Evolutionary conservation across 2,888 invertebrate genomes (phyloP).

Genomic region (Andrena praecox): DNA sequence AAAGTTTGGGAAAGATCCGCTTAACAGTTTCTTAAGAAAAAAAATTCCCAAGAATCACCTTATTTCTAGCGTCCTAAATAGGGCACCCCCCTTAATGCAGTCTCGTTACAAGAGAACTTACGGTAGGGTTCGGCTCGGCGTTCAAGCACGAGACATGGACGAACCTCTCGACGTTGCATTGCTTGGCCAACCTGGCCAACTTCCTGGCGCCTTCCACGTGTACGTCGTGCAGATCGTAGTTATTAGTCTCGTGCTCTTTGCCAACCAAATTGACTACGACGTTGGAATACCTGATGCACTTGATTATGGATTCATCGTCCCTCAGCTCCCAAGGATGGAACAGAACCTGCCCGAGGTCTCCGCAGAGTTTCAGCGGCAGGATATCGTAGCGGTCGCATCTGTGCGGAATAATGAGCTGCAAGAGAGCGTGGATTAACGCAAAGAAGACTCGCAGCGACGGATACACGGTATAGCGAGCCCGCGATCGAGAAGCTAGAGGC

Average conservation of each 20-base stretch:
- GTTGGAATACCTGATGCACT: slow-evolving; percentile 96
- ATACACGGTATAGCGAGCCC: background rate
- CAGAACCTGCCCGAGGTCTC: slow-evolving; percentile 98
- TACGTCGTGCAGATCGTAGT: slow-evolving; percentile 94
- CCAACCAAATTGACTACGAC: slow-evolving; percentile 98
- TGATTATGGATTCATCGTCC: slow-evolving; percentile 94
- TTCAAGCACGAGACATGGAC: slow-evolving; percentile 97
- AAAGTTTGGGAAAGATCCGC: too few relatives aligned
- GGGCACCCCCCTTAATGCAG: too few relatives aligned
- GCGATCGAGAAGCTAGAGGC: background rate
- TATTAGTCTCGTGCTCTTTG: slow-evolving; percentile 95
- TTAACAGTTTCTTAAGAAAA: too few relatives aligned
- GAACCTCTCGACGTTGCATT: slow-evolving; percentile 94
- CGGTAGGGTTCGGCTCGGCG: slow-evolving; percentile 89
- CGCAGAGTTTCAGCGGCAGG: slow-evolving; percentile 92
- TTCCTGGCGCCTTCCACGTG: slow-evolving; percentile 93
- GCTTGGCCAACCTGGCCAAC: slow-evolving; percentile 91
- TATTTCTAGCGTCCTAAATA: too few relatives aligned
- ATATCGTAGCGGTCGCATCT: slow-evolving; percentile 94
- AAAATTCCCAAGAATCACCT: too few relatives aligned
- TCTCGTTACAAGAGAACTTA: slow-evolving; percentile 66
- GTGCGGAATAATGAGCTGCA: slow-evolving; percentile 96
- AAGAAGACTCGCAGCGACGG: background rate
- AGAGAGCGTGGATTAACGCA: slow-evolving; percentile 61
- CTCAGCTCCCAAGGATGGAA: slow-evolving; percentile 94